A percentile compares a stretch with the other conserved stretches of the same genome.
Conservation (phyloP, 1,140 invertebrate genomes). For the Drosophila melanica region DNA sequence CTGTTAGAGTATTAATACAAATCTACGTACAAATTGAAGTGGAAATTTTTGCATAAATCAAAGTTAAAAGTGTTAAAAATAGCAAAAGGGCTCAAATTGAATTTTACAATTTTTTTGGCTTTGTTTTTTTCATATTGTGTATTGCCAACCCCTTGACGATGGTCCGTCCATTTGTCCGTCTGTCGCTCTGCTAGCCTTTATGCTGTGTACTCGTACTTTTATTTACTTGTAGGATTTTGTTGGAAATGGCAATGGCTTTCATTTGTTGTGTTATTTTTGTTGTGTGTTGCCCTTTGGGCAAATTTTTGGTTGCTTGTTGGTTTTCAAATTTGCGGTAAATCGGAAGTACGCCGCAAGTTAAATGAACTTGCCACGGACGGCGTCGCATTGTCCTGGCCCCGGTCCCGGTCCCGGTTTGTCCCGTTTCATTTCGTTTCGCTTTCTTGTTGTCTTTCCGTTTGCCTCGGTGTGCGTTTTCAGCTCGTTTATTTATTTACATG, state of each 20-base stretch:
- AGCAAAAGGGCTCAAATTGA: slow-evolving; percentile 72
- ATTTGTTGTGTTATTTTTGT: slow-evolving; percentile 55
- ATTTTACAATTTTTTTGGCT: slow-evolving; percentile 64
- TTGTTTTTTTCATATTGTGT: slow-evolving; percentile 15
- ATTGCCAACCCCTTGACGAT: slow-evolving; percentile 20
- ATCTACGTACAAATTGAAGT: slow-evolving; percentile 72
- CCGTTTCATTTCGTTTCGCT: slow-evolving; percentile 38
- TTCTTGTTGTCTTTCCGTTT: slow-evolving; percentile 78
- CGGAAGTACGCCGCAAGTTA: slow-evolving; percentile 80
- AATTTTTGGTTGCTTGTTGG: slow-evolving; percentile 79
- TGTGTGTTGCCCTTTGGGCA: slow-evolving; percentile 66
- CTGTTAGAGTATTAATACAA: slow-evolving; percentile 9
- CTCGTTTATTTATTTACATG: slow-evolving; percentile 73
- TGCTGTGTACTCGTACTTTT: slow-evolving; percentile 50
- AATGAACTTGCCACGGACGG: slow-evolving; percentile 67
- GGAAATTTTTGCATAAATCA: slow-evolving; percentile 80
- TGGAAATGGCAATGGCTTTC: slow-evolving; percentile 32
- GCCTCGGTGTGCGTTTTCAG: slow-evolving; percentile 25
- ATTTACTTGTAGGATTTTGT: slow-evolving; percentile 70
- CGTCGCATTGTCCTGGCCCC: slow-evolving; percentile 51
- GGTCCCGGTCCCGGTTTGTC: slow-evolving; percentile 16
- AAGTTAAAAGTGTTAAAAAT: slow-evolving; percentile 78
- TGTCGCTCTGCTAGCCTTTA: slow-evolving; percentile 42
- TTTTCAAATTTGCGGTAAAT: slow-evolving; percentile 82
- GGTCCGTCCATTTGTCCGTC: slow-evolving; percentile 18